Evolutionary conservation across 1,140 invertebrate genomes (phyloP).

Genomic region (Drosophila kohkoa): DNA sequence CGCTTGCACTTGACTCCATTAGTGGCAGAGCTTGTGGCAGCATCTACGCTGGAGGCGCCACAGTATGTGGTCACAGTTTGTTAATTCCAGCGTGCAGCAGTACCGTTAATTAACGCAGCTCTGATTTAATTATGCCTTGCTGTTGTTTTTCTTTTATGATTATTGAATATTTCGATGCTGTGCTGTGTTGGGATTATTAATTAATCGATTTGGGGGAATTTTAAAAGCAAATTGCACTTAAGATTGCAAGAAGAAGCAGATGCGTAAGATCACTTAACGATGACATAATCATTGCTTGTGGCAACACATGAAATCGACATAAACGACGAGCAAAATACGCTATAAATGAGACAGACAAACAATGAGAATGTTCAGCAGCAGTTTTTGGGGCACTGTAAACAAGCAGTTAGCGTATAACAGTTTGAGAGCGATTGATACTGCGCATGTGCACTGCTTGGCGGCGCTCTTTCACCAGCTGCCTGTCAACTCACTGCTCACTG

Average conservation of each 20-base stretch:
- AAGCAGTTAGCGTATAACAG: constrained; percentile 67
- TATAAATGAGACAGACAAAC: neutral
- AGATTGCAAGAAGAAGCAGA: constrained; percentile 26
- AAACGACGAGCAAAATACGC: constrained; percentile 19
- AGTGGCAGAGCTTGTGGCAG: constrained; percentile 22
- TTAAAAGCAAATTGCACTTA: constrained; percentile 60
- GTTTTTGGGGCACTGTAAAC: constrained; percentile 71
- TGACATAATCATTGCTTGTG: constrained; percentile 22
- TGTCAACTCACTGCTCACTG: constrained; percentile 36
- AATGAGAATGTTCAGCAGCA: neutral
- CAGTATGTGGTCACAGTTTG: constrained; percentile 73
- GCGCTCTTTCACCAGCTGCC: constrained; percentile 15
- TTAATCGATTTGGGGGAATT: constrained; percentile 44
- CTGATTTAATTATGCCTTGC: constrained; percentile 63
- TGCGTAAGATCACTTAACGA: constrained; percentile 15
- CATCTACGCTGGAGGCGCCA: constrained; percentile 40
- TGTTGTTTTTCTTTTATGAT: constrained; percentile 20
- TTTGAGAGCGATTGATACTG: constrained; percentile 41
- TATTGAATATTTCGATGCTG: constrained; percentile 14
- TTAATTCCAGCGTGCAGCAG: constrained; percentile 51
- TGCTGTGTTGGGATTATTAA: constrained; percentile 47
- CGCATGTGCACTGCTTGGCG: constrained; percentile 44
- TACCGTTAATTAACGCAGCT: constrained; percentile 71
- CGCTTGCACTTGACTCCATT: constrained; percentile 77
- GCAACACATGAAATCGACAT: neutral